phyloP scores from a whole-genome alignment of 2,888 invertebrate species.

The Zhuqinia jingwanae region DNA sequence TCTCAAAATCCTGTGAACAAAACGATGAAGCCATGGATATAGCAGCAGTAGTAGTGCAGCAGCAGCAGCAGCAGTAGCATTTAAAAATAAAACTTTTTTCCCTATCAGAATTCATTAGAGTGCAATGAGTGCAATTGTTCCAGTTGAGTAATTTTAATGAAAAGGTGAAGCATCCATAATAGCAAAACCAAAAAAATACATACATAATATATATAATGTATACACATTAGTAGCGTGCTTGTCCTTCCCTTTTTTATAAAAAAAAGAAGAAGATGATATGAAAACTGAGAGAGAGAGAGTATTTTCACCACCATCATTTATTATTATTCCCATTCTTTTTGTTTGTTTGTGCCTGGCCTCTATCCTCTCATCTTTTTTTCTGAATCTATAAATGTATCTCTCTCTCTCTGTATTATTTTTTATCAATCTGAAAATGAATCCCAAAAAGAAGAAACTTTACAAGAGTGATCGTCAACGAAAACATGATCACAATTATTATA shows the following conservation, averaged over 20 bases:
- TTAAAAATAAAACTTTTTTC: too few relatives aligned
- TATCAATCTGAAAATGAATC: slow-evolving; percentile 44
- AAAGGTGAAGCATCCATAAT: slow-evolving; percentile 67
- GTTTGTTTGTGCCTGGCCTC: slow-evolving; percentile 3
- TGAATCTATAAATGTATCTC: slow-evolving; percentile 29
- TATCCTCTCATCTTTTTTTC: too few relatives aligned
- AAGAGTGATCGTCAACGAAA: too few relatives aligned
- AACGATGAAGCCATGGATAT: too few relatives aligned
- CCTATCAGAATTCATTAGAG: slow-evolving; percentile 44
- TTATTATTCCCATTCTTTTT: background rate
- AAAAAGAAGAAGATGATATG: background rate
- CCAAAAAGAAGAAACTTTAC: too few relatives aligned
- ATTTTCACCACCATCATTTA: slow-evolving; percentile 21
- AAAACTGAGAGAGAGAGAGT: too few relatives aligned
- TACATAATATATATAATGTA: background rate
- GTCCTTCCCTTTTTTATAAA: slow-evolving; percentile 7
- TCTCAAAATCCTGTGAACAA: too few relatives aligned
- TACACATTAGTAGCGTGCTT: background rate
- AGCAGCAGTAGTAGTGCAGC: too few relatives aligned
- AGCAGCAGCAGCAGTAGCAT: too few relatives aligned
- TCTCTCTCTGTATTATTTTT: too few relatives aligned
- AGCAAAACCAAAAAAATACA: slow-evolving; percentile 37
- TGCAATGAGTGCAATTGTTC: slow-evolving; percentile 65
- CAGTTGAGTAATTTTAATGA: slow-evolving; percentile 56
- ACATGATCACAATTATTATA: background rate